Conservation (phyloP, 1,140 invertebrate genomes). For the Grapholita molesta region DNA sequence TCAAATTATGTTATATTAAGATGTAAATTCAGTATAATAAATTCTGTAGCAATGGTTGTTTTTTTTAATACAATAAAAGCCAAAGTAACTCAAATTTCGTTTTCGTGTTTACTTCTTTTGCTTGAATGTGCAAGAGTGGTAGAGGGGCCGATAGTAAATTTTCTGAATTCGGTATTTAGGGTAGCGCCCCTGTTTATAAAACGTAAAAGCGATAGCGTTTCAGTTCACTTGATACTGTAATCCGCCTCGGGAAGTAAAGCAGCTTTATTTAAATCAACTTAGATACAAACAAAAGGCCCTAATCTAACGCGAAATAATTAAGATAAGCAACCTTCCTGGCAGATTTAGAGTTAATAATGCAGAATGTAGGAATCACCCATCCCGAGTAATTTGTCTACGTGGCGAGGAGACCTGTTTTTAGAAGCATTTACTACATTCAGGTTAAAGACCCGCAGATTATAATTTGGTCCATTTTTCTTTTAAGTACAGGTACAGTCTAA, state of each 20-base stretch:
- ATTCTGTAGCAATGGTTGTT: too few relatives aligned
- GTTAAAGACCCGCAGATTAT: too few relatives aligned
- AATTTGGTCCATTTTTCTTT: too few relatives aligned
- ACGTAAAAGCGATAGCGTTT: background rate
- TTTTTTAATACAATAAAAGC: too few relatives aligned
- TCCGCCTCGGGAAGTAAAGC: background rate
- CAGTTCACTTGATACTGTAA: background rate
- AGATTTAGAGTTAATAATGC: constrained; percentile 15
- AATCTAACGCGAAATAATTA: constrained; percentile 16
- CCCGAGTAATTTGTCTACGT: background rate
- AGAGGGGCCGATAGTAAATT: too few relatives aligned
- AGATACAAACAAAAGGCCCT: constrained; percentile 11
- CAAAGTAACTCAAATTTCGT: too few relatives aligned
- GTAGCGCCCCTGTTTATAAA: background rate
- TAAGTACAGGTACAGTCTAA: too few relatives aligned
- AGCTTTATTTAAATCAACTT: constrained; percentile 18
- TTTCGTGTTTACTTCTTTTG: too few relatives aligned
- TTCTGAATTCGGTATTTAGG: background rate
- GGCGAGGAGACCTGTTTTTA: background rate
- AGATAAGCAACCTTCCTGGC: constrained; percentile 5
- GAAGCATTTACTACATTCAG: background rate
- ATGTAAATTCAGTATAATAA: too few relatives aligned
- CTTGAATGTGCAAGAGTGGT: too few relatives aligned
- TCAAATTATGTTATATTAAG: too few relatives aligned
- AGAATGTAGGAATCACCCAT: background rate